Evolutionary conservation across 2,888 invertebrate species (phyloP).

Genomic region (Athalia circularis): DNA sequence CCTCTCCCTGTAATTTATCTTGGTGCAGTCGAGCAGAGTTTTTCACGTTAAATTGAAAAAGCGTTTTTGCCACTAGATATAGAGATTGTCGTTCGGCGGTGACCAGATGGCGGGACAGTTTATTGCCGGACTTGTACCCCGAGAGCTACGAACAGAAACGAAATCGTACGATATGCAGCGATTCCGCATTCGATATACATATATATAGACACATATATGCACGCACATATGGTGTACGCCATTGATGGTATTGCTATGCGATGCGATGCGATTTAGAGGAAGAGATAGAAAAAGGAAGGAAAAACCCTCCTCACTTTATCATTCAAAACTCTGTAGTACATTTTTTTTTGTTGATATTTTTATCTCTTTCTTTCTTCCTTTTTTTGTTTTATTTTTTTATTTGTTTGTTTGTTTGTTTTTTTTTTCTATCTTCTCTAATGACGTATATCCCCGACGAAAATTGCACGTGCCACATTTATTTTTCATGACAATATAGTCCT

Average conservation of each 20-base stretch:
- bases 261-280: not conserved
- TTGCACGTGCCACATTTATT: too few species aligned
- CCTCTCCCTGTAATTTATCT: conserved; percentile 61
- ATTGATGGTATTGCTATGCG: not conserved
- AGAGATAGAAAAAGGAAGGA: not conserved
- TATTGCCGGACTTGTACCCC: conserved; percentile 43
- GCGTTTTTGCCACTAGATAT: conserved; percentile 46
- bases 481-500: too few species aligned
- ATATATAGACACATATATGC: not conserved
- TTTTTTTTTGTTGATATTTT: not conserved
- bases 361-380: not conserved
- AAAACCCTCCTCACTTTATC: conserved; percentile 15
- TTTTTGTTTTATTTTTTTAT: conserved; percentile 6
- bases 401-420: too few species aligned
- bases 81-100: conserved; percentile 41
- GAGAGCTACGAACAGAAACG: conserved; percentile 28
- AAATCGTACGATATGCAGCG: conserved; percentile 18
- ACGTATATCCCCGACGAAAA: too few species aligned
- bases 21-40: conserved; percentile 52
- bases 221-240: not conserved
- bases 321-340: conserved; percentile 21
- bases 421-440: too few species aligned
- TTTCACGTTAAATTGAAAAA: conserved; percentile 43
- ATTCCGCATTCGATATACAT: not conserved
- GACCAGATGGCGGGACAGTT: conserved; percentile 44